Percentiles rank a stretch among this genome's conserved stretches.
Evolutionary conservation across 2,888 invertebrate genomes (phyloP).

Genomic region (Drosophila stalkeri): DNA sequence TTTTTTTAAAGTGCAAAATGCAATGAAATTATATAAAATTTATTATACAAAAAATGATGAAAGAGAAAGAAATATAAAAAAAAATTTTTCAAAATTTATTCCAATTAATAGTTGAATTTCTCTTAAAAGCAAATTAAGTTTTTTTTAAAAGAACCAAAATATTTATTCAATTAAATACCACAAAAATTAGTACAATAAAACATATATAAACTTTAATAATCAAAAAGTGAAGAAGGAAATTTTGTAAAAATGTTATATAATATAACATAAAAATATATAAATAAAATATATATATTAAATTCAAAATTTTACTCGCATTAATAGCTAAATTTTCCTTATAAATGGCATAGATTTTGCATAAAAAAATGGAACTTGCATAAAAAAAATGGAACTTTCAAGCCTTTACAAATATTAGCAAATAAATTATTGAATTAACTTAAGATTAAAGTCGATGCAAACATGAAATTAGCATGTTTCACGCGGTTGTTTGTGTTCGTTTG

Average conservation of each 20-base stretch:
- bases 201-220: not conserved
- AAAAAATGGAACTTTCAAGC: too few species aligned
- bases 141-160: too few species aligned
- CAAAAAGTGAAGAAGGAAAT: not conserved
- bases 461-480: constrained; percentile 60
- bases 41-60: too few species aligned
- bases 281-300: not conserved
- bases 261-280: not conserved
- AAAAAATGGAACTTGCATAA: too few species aligned
- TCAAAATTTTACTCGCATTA: not conserved
- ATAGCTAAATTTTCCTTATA: not conserved
- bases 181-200: not conserved
- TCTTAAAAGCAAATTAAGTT: too few species aligned
- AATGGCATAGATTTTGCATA: not conserved
- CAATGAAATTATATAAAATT: too few species aligned
- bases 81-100: too few species aligned
- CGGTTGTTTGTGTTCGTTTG: constrained; percentile 57
- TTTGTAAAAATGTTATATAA: not conserved
- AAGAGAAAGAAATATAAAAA: too few species aligned
- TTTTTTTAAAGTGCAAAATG: too few species aligned
- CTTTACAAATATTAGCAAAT: constrained; percentile 22
- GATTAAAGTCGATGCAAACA: constrained; percentile 49
- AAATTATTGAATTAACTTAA: constrained; percentile 22
- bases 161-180: too few species aligned
- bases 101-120: too few species aligned